Base-by-base conservation (phyloP, 2,888 invertebrate species). In the Melanostoma mellinum region DNA sequence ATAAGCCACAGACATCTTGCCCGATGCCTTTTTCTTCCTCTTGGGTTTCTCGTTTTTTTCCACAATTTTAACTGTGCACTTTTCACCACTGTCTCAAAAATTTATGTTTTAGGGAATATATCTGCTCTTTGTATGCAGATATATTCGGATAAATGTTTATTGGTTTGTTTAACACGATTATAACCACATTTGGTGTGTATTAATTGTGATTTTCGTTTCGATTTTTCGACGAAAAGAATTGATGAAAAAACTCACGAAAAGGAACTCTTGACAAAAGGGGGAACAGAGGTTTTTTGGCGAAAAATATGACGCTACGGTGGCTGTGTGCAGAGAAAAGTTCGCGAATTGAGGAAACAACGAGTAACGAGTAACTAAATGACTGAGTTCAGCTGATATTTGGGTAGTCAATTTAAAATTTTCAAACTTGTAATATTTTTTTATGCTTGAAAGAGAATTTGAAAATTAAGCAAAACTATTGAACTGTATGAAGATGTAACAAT, bases 1-100 rank as follows among this genome's bases (percentile, higher is more conserved):
- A 87, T 90, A 91, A 88, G 90, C 91, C 89, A 91, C 91, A 90
- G 91, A 90, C 91, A 91, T 91, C 89, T 91, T 91, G 88, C 89
- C 89, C 89, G 90, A 90, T 89, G 90, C 88, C 89, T 90, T 90
- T 89, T 90, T 90, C 89, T 90, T 90, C 90, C 90, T 90, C 89
- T 90, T 90, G 84, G 90, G 90, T 90, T 90, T 90, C 89, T 90
- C 90, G 88, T 90, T 90, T 88, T 90, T 90, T 90, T 90, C 90
- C 90, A 90, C 90, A 90, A 90, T 90, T 90, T 90, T 90, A 89
- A 87, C 90, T 84, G 89, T 80, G 46, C 68, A 68, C 72, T 79
- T 48, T 71, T 56, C 76, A 56, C 85, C 74, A 71, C 56, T 50
- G 85, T 85, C 85, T 78, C 85, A 85, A 85, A 80, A 72, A 76